Evolutionary conservation across 2,113 vertebrate genomes (phyloP).

Genomic region (Lepidothrix coronata): DNA sequence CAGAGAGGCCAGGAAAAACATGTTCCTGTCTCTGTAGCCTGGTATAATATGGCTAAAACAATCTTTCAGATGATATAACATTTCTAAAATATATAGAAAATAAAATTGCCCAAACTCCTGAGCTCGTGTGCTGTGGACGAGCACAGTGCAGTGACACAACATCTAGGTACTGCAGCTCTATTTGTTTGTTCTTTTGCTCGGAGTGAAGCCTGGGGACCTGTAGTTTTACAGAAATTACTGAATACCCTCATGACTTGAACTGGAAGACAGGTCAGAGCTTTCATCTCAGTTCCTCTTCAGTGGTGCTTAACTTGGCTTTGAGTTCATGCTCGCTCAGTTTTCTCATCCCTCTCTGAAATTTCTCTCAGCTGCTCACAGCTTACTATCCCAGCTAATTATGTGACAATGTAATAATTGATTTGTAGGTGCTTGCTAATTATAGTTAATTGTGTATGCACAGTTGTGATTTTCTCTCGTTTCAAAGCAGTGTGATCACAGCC

Average conservation of each 20-base stretch:
- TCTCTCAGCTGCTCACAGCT: background rate
- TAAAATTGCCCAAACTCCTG: background rate
- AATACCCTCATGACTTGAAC: background rate
- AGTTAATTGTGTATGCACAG: slow-evolving; percentile 10
- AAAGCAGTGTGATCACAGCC: background rate
- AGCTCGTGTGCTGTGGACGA: background rate
- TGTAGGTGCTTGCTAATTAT: slow-evolving; percentile 44
- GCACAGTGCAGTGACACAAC: background rate
- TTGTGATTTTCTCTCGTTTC: slow-evolving; percentile 29
- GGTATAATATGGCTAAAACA: background rate
- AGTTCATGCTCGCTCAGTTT: background rate
- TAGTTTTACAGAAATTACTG: background rate
- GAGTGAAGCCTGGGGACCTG: background rate
- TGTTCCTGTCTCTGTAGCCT: background rate
- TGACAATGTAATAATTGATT: slow-evolving; percentile 29
- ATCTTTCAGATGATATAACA: background rate
- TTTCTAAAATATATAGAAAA: background rate
- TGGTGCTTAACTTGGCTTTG: background rate
- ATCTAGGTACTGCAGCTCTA: background rate
- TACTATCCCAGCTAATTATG: slow-evolving; percentile 25
- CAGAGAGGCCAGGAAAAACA: background rate
- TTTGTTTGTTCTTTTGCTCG: background rate
- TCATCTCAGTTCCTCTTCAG: background rate
- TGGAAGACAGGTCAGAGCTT: background rate
- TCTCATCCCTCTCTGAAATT: background rate